Percentiles rank a stretch among this genome's conserved stretches.
These are phyloP conservation scores for Acronicta alni DNA, from an alignment of 2,888 invertebrate genomes.

Conservation along the genomic window DNA sequence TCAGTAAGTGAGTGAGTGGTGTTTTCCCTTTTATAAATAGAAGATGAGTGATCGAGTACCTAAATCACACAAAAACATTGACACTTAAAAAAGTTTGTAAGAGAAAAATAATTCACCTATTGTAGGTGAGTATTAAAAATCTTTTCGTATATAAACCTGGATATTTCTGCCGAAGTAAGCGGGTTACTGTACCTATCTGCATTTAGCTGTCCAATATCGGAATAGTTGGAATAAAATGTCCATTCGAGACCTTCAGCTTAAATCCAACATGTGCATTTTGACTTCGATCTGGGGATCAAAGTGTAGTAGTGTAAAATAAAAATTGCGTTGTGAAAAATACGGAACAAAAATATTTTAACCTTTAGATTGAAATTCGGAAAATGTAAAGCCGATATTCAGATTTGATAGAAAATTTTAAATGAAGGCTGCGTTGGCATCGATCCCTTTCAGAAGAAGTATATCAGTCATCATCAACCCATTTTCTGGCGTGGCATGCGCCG, in stretches of 20 bases:
- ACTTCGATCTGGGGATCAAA: conserved; percentile 66
- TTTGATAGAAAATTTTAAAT: conserved; percentile 20
- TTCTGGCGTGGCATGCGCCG: too few species aligned
- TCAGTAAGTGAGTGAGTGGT: too few species aligned
- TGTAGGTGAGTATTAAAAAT: conserved; percentile 44
- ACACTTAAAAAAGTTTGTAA: not conserved
- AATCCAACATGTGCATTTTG: conserved; percentile 71
- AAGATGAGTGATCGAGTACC: too few species aligned
- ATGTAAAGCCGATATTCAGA: conserved; percentile 46
- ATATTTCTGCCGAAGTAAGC: conserved; percentile 42
- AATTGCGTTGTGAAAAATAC: conserved; percentile 57
- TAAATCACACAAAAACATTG: too few species aligned
- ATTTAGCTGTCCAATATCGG: conserved; percentile 54
- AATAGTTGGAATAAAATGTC: conserved; percentile 55
- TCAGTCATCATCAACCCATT: too few species aligned
- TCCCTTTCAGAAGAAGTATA: too few species aligned
- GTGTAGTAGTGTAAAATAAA: conserved; percentile 64
- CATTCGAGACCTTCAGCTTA: conserved; percentile 52
- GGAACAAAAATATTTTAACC: conserved; percentile 50
- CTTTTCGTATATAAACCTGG: conserved; percentile 26
- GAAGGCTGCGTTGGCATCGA: not conserved
- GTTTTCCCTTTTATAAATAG: too few species aligned
- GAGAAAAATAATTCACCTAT: conserved; percentile 24
- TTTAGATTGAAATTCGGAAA: conserved; percentile 28
- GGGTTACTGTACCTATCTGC: conserved; percentile 54